Evolutionary conservation across 1,140 invertebrate species (phyloP), one percentile per base, ranked within the genome.

Genomic region (Nomia melanderi): DNA sequence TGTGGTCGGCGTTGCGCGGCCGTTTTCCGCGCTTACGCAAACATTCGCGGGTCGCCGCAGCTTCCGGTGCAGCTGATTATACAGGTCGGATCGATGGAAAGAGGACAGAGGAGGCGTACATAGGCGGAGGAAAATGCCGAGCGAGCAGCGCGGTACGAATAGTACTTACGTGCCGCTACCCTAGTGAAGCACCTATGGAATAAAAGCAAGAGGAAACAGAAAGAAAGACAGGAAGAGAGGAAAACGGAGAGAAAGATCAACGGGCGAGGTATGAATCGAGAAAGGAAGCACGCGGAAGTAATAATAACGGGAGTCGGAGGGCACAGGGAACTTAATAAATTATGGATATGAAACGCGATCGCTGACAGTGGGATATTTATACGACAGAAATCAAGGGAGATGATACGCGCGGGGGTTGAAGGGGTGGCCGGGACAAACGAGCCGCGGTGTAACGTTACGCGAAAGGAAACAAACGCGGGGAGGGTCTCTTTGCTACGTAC

Each of bases 41-140:
- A 71, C 39, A 33, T 31, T 59, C 56, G 54, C 11, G 31, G 27
- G 69, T 17, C 36, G 53, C 44, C 59, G 44, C 27, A 3, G 59
- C 69, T 71, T 71, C 36, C 69, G 39, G 39, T 47, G n/a, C 8
- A 27, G 69, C n/a, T 60, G 69, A 72, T 72, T 50, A 27, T 50
- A 72, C 41, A 1, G 29, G 2, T 20, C 5, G 36, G 27, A 47
- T 72, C 57, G 57, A 72, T 39, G 14, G 17, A 31, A 14, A 14
- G 17, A 41, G 5, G 47, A 20, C 47, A 50, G 47, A 36, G 33
- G n/a, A n/a, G 8, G 33, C 33, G 33, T 5, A n/a, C 47, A n/a
- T 50, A 50, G n/a, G 20, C 47, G n/a, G 47, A 14, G 41, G 8
- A 50, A 50, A n/a, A 50, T 0, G 41, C 41, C 6, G 20, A 44